A percentile compares a stretch with the other conserved stretches of the same genome.
These are phyloP conservation scores for Cottus gobio DNA, from an alignment of 2,113 vertebrate genomes.

Conservation along the genomic window DNA sequence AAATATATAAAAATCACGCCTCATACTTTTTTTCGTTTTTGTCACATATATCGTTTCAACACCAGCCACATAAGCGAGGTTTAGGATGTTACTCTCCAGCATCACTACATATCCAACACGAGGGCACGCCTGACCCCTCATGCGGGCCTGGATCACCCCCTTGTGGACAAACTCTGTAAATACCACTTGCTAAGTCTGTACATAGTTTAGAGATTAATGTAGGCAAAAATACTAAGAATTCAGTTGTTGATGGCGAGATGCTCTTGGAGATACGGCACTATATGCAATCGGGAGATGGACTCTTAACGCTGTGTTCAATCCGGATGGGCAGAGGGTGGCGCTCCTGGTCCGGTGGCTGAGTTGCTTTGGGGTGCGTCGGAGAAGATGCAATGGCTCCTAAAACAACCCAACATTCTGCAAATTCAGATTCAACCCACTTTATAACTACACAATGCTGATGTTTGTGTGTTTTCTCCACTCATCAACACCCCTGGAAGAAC, in stretches of 20 bases:
- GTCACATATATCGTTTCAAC: conserved; percentile 63
- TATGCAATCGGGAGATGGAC: conserved; percentile 81
- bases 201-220: conserved; percentile 76
- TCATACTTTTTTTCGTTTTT: conserved; percentile 34
- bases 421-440: not conserved
- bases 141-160: conserved; percentile 75
- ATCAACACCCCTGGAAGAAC: not conserved
- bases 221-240: conserved; percentile 77
- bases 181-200: conserved; percentile 81
- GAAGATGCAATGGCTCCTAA: not conserved
- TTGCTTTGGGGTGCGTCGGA: conserved; percentile 11
- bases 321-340: conserved; percentile 42
- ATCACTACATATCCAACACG: conserved; percentile 69
- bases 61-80: conserved; percentile 77
- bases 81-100: conserved; percentile 58
- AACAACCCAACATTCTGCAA: not conserved
- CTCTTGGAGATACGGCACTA: conserved; percentile 73
- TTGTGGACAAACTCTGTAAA: conserved; percentile 82
- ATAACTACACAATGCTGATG: not conserved
- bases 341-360: conserved; percentile 29
- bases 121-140: conserved; percentile 55
- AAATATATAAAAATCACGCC: conserved; percentile 33
- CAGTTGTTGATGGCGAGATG: conserved; percentile 66
- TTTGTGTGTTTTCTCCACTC: not conserved
- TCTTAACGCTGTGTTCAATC: conserved; percentile 64